Conservation (phyloP, 1,140 invertebrate species). For the Drosophila athabasca region DNA sequence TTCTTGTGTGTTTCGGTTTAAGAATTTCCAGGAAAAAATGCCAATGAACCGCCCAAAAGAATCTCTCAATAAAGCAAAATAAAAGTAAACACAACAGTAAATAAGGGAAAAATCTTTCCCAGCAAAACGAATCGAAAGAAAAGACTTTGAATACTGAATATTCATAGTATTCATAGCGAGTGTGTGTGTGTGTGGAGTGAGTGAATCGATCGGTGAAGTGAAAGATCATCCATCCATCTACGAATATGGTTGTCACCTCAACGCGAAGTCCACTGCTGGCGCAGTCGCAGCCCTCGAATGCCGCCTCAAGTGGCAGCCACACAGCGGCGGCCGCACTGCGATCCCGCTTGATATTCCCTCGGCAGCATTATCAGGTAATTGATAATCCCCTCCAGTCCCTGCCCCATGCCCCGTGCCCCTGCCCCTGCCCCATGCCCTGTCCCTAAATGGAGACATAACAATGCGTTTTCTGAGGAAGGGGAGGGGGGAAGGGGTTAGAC, state of each 20-base stretch:
- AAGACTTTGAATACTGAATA: too few species aligned
- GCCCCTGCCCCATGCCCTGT: not conserved
- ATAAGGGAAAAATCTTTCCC: not conserved
- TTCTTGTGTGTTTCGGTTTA: conserved; percentile 16
- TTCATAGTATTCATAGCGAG: too few species aligned
- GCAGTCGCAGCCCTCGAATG: conserved; percentile 57
- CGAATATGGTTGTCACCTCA: conserved; percentile 69
- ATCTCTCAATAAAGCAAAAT: conserved; percentile 5
- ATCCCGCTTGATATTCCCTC: conserved; percentile 74
- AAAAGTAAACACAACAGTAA: conserved; percentile 27
- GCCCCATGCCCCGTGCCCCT: too few species aligned
- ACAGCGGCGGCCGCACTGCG: conserved; percentile 51
- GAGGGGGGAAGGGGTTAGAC: conserved; percentile 24
- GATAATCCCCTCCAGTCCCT: conserved; percentile 4
- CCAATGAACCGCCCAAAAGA: conserved; percentile 44
- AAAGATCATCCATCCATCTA: conserved; percentile 8
- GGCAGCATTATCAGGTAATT: conserved; percentile 80
- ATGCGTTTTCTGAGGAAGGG: not conserved
- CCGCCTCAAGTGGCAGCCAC: conserved; percentile 56
- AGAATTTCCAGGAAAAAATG: conserved; percentile 50
- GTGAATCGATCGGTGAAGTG: conserved; percentile 6
- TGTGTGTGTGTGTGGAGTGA: not conserved
- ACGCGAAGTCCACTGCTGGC: conserved; percentile 68
- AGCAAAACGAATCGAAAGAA: conserved; percentile 2
- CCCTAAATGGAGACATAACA: conserved; percentile 7